Base-by-base conservation (phyloP, 2,113 vertebrate genomes). In the Pomatostomus ruficeps region DNA sequence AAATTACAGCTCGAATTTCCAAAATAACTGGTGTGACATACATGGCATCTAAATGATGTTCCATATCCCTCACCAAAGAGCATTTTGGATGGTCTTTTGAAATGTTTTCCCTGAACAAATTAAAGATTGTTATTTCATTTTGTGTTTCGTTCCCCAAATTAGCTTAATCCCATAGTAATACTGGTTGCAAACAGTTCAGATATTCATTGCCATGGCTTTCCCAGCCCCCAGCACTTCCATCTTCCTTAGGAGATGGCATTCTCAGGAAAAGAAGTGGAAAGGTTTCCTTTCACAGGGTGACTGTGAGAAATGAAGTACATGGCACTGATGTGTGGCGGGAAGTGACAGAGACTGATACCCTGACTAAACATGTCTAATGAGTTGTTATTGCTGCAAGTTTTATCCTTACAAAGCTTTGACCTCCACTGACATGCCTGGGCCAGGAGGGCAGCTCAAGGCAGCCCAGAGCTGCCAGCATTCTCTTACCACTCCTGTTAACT, bases 1-100 rank as follows among this genome's bases (percentile, higher is more conserved):
- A 92, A 95, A 91, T 72, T 91, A 48, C n/a, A 75, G 11, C 38
- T 71, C 86, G 72, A 80, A 66, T 86, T 92, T 94, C 55, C 22
- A 36, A 84, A 95, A 51, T 52, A 84, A 76, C 22, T 67, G 28
- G 11, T n/a, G 35, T 46, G 31, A 58, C 28, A 18, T 45, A 89
- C 7, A 3, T 73, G 54, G 72, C 24, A 72, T 67, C n/a, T 86
- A 84, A 77, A 63, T 26, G 8, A 68, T 59, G 10, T 26, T 68
- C 31, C 4, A 6, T 13, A 36, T 48, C 15, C 46, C 22, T 51
- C 59, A 33, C 3, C 25, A 45, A 94, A 70, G 23, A 71, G 33
- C 18, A 29, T 33, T 89, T 85, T 67, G 40, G 25, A 58, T 22
- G 12, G 33, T 61, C 21, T 92, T 74, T 63, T 57, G 28, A 58